phyloP scores from a whole-genome alignment of 2,113 vertebrate species.

The Gallinago paraguaiae region DNA sequence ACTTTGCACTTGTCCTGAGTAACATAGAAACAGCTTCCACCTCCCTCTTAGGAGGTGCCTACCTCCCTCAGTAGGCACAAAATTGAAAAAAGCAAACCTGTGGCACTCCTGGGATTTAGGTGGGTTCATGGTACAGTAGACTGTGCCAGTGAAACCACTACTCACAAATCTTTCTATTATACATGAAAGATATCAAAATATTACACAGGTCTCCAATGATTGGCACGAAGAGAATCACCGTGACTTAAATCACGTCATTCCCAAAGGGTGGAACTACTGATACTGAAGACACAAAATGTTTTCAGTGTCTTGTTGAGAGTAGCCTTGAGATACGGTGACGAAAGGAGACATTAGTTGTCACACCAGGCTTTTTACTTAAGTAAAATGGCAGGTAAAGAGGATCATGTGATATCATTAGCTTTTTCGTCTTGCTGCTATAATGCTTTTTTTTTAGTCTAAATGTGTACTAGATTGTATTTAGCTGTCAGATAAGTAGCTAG shows the following conservation, averaged over 20 bases:
- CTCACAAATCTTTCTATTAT: not conserved
- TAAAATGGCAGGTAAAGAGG: not conserved
- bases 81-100: not conserved
- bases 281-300: not conserved
- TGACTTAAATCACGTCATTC: not conserved
- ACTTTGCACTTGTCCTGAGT: not conserved
- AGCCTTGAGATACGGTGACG: not conserved
- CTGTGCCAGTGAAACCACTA: not conserved
- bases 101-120: not conserved
- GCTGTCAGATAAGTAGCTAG: not conserved
- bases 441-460: not conserved
- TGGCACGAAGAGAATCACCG: not conserved
- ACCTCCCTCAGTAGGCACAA: not conserved
- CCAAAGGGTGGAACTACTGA: accelerated
- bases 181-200: not conserved
- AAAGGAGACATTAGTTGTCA: accelerated
- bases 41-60: not conserved
- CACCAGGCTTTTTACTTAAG: not conserved
- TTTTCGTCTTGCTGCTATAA: not conserved
- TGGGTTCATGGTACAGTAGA: not conserved
- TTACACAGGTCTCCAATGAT: not conserved
- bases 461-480: not conserved
- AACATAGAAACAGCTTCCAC: not conserved
- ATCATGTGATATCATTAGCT: not conserved
- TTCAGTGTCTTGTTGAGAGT: not conserved